Evolutionary conservation across 2,113 vertebrate species (phyloP).

Genomic region (Rhodinocichla rosea): DNA sequence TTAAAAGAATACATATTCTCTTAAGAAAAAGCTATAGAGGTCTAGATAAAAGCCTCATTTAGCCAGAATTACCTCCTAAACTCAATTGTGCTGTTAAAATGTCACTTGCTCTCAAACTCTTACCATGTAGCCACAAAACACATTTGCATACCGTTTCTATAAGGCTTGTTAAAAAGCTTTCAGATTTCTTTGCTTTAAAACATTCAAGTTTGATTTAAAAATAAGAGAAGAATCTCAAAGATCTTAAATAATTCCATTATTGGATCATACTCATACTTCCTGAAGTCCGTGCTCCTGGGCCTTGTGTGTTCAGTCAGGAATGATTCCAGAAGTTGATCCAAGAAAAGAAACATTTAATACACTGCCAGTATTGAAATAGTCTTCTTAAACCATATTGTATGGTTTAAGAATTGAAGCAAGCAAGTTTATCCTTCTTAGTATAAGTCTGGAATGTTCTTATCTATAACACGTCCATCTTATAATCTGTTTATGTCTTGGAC

Average conservation of each 20-base stretch:
- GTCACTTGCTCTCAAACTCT: background rate
- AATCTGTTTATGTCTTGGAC: background rate
- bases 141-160: background rate
- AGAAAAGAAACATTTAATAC: background rate
- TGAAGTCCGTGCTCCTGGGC: background rate
- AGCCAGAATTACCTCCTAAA: background rate
- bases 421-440: background rate
- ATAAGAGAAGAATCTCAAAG: background rate
- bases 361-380: background rate
- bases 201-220: background rate
- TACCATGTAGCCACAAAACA: background rate
- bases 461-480: background rate
- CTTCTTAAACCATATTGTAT: background rate
- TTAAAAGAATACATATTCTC: background rate
- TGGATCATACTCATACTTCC: background rate
- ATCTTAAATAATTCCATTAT: background rate
- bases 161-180: background rate
- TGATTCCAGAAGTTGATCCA: background rate
- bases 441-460: conserved; percentile 3
- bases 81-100: background rate
- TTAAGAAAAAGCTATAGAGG: background rate
- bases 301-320: background rate
- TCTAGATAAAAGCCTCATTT: background rate
- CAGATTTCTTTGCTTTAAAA: background rate
- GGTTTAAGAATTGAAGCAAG: background rate